These are phyloP conservation scores for Phaonia tiefii DNA, from an alignment of 2,888 invertebrate species.

Conservation along the genomic window DNA sequence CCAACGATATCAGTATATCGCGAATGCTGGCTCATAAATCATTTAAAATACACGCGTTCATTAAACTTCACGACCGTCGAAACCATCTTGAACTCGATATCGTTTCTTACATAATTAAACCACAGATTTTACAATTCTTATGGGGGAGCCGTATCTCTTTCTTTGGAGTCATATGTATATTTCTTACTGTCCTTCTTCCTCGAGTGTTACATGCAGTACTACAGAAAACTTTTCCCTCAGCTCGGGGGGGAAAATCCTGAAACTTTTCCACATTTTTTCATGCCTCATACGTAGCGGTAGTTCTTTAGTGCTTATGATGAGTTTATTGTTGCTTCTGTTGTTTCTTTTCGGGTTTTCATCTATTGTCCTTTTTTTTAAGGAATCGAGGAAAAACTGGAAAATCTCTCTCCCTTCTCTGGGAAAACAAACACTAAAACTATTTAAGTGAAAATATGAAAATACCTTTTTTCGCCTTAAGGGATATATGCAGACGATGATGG, in stretches of 20 bases:
- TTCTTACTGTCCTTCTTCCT: no score
- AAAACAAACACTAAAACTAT: constrained; percentile 45
- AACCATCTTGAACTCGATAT: no score
- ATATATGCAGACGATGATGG: constrained; percentile 38
- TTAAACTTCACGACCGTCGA: no score
- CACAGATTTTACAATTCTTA: no score
- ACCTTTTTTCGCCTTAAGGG: constrained; percentile 41
- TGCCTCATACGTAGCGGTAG: constrained; percentile 1
- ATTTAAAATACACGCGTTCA: no score
- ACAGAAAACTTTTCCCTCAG: background rate
- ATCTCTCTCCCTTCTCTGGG: background rate
- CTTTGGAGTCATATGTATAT: no score
- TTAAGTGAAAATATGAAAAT: constrained; percentile 40
- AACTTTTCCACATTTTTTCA: constrained; percentile 6
- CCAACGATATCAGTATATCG: no score
- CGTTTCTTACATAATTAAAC: no score
- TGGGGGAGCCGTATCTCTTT: no score
- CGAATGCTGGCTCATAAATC: no score
- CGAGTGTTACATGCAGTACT: no score
- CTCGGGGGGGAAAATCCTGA: background rate
- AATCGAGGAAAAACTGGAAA: background rate
- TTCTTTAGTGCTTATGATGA: constrained; percentile 5
- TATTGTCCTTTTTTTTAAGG: no score
- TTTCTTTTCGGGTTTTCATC: background rate
- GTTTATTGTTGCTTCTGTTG: constrained; percentile 38